Base-by-base conservation (phyloP, 92 coral and sea anemone species). In the Siderastrea radians region DNA sequence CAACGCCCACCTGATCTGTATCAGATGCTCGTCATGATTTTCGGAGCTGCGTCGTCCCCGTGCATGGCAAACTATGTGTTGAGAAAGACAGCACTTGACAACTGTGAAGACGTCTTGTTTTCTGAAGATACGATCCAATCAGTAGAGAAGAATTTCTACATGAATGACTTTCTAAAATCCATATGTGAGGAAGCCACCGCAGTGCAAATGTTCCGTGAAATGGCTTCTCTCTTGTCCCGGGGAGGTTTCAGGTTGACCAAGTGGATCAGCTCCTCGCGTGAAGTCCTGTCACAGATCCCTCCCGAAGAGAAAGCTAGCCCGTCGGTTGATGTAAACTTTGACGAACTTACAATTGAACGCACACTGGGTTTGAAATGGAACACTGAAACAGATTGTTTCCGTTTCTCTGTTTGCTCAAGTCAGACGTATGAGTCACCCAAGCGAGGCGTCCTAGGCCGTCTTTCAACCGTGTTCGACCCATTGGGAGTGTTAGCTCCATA, bases 1-100 rank as follows among this genome's bases (percentile, higher is more conserved):
- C 38, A 78, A 19, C 84, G 87, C 52, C 87, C 86, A 44, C 92
- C 92, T 47, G 93, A 90, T 76, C 92, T 91, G 19, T 93, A 93
- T 72, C 94, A 82, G 71, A 84, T 92, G 92, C 90, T 68, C 68
- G 91, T 68, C 49, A 86, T 80, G 91, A 90, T 93, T 47, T 90
- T 93, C 64, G 90, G 94, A 68, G 93, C 96, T 51, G 94, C 94
- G 49, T 94, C 91, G 16, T 94, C 96, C 48, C 91, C 94, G 44
- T 87, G 89, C 47, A 88, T 84, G 60, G 92, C 96, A 57, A 93
- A 87, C 86, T 93, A 82, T 74, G 91, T 93, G 52, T 85, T 91
- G 66, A 74, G 94, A 73, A 87, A 87, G 87, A 91, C 94, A 43
- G 94, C 94, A 49, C 82, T 82, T 66, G 94, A 87, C 86, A 87